Base-by-base conservation (phyloP, 2,797 vertebrate species). In the Aplochiton taeniatus region DNA sequence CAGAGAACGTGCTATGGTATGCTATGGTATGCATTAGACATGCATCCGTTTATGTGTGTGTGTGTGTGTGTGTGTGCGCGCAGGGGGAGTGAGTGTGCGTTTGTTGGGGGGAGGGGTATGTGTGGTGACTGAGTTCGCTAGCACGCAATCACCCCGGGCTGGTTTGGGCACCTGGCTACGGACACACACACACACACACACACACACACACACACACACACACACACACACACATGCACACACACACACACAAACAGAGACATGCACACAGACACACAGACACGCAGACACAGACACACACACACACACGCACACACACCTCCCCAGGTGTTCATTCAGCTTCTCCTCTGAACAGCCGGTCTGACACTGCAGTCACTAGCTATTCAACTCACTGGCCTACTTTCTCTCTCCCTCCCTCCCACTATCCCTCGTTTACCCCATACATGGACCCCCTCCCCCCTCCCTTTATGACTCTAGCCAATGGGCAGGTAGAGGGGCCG, bases 361-460 rank as follows among this genome's bases (percentile, higher is more conserved):
- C 44, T 63, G 68, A 69, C 61, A 70, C 48, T 47, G 18, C 55
- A 47, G 68, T 70, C 60, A 58, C 55, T 41, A 55, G 44, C 44
- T 42, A 51, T 59, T 53, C 16, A 48, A 70, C 17, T 16, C 42
- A 20, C 46, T 56, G 59, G 20, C 58, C 66, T 62, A 68, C 66
- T 61, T 55, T 69, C 20, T 16, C 48, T 41, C 31, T 14, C 31
- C 9, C 3, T 45, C 43, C 20, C 44, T 11, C 58, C 9, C 11
- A 48, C 46, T 48, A 17, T 60, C 44, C 48, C 57, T 59, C 58
- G 11, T 20, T 13, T 7, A 9, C 58, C 31, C 31, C 31, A 6
- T 31, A 31, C 31, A 3, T 31, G 31, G 31, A 31, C 31, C 31
- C 31, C 31, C 31, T 31, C 31, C 31, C 31, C 31, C 31, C 31